phyloP scores from a whole-genome alignment of 2,113 vertebrate species.

The Pygoscelis antarcticus region DNA sequence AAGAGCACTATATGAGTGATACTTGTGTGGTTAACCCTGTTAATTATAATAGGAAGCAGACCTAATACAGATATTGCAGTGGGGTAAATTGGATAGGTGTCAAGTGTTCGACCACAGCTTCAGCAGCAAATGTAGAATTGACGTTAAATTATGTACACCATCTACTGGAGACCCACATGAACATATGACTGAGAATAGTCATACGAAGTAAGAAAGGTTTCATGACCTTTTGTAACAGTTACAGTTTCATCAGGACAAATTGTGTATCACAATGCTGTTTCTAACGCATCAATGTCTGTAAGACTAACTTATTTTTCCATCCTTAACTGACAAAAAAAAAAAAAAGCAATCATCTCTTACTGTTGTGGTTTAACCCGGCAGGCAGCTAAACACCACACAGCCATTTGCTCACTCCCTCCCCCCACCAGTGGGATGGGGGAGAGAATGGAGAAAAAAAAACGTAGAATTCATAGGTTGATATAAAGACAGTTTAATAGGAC shows the following conservation, averaged over 20 bases:
- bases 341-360: background rate
- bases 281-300: background rate
- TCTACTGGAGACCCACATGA: background rate
- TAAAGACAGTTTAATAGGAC: no score
- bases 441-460: no score
- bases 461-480: no score
- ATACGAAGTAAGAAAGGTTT: background rate
- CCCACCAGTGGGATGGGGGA: no score
- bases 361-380: no score
- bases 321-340: background rate
- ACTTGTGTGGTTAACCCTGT: background rate
- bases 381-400: no score
- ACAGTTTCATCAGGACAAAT: background rate
- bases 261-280: background rate
- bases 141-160: background rate
- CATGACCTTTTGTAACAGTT: background rate
- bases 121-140: background rate
- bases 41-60: background rate
- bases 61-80: background rate
- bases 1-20: background rate
- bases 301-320: background rate
- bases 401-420: no score
- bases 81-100: background rate
- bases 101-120: background rate
- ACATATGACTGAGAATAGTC: background rate